Percentiles rank a stretch among this genome's conserved stretches.
Evolutionary conservation across 1,140 invertebrate species (phyloP).

Genomic region (Propsilocerus akamusi): DNA sequence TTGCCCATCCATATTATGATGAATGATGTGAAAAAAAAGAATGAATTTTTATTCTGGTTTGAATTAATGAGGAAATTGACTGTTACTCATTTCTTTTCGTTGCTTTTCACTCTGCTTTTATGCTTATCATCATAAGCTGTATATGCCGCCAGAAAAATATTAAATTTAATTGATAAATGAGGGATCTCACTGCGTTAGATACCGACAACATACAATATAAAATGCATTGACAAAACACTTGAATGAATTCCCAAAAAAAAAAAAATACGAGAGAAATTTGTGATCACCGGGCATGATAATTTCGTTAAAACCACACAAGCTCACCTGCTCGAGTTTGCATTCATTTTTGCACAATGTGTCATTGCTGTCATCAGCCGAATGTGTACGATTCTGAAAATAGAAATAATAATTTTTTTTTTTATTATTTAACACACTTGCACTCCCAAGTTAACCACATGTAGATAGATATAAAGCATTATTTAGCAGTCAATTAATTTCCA

Average conservation of each 20-base stretch:
- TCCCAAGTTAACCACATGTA: background rate
- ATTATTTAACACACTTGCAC: background rate
- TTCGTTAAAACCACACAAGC: too few relatives aligned
- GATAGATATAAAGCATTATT: too few relatives aligned
- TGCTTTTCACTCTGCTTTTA: background rate
- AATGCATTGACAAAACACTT: too few relatives aligned
- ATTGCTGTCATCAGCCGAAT: background rate
- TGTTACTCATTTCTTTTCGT: background rate
- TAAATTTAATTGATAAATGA: constrained; percentile 2
- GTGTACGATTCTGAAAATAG: background rate
- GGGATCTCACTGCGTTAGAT: background rate
- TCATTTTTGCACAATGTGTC: background rate
- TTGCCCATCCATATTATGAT: too few relatives aligned
- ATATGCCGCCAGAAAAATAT: background rate
- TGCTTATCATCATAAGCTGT: background rate
- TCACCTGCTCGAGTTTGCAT: background rate
- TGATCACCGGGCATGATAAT: too few relatives aligned
- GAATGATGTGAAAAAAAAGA: too few relatives aligned
- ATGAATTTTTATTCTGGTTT: too few relatives aligned
- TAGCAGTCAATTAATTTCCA: constrained; percentile 2
- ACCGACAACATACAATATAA: background rate
- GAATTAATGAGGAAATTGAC: constrained; percentile 4
- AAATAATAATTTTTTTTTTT: background rate
- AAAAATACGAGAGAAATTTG: too few relatives aligned
- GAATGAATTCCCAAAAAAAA: background rate